phyloP scores from a whole-genome alignment of 1,140 invertebrate species.

The Cotesia typhae region DNA sequence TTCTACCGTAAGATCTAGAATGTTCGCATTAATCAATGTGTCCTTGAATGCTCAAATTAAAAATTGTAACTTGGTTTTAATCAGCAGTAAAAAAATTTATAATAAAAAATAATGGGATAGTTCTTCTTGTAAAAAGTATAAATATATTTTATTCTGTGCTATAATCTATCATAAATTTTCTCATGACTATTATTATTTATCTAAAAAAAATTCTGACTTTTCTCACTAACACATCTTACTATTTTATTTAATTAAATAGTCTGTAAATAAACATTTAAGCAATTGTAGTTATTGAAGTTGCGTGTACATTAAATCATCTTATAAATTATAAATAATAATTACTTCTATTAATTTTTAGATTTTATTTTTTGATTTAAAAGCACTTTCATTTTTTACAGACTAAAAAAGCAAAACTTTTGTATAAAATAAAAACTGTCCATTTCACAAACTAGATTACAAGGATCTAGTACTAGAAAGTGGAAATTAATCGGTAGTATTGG shows the following conservation, averaged over 20 bases:
- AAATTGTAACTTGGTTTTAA: no score
- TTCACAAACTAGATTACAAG: no score
- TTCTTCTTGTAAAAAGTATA: slow-evolving; percentile 36
- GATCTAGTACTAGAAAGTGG: no score
- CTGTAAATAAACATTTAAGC: background rate
- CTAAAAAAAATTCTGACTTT: slow-evolving; percentile 2
- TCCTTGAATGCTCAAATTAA: no score
- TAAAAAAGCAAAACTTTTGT: no score
- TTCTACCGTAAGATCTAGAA: slow-evolving; percentile 30
- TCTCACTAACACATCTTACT: slow-evolving; percentile 7
- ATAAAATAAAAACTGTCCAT: no score
- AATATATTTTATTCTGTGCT: slow-evolving; percentile 39
- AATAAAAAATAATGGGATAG: background rate
- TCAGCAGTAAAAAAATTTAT: background rate
- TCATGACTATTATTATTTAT: slow-evolving; percentile 22
- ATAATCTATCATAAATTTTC: slow-evolving; percentile 34
- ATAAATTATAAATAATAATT: background rate
- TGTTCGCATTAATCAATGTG: background rate
- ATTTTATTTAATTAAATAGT: background rate
- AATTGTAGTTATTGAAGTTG: no score
- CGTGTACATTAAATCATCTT: no score
- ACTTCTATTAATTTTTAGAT: no score
- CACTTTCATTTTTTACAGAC: no score
- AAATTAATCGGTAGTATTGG: no score
- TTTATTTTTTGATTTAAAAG: no score